These are phyloP conservation scores for Amphiduros pacificus DNA, from an alignment of 2,888 invertebrate genomes.

Conservation along the genomic window DNA sequence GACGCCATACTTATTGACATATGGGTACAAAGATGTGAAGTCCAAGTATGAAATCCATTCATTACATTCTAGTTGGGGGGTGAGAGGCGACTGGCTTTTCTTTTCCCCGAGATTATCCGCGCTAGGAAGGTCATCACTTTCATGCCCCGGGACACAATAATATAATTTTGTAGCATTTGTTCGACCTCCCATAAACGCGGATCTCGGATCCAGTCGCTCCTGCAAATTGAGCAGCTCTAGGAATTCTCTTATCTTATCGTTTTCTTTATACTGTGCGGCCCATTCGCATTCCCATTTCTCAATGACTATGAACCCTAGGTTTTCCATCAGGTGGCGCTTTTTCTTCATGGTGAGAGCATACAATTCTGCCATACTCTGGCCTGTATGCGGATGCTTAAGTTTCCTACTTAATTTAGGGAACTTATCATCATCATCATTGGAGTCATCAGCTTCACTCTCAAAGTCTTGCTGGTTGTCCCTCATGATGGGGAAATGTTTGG, in stretches of 20 bases:
- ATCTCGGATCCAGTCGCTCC: not conserved
- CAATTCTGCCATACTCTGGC: not conserved
- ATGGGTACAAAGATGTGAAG: constrained; percentile 40
- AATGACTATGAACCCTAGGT: not conserved
- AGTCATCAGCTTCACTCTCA: no score
- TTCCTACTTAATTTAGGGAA: no score
- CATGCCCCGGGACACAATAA: constrained; percentile 6
- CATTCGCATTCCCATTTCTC: constrained; percentile 7
- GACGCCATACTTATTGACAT: constrained; percentile 32
- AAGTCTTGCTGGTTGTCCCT: no score
- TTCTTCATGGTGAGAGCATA: not conserved
- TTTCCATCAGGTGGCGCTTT: not conserved
- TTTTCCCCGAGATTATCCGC: no score
- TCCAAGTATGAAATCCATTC: constrained; percentile 37
- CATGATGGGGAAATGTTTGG: no score
- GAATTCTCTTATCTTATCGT: not conserved
- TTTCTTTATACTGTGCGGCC: not conserved
- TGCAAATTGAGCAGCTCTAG: not conserved
- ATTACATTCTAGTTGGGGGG: constrained; percentile 19
- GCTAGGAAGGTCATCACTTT: no score
- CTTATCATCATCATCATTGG: no score
- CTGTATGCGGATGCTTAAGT: not conserved
- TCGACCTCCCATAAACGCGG: constrained; percentile 2
- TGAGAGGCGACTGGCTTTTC: no score
- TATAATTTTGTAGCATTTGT: constrained; percentile 15